Conservation (phyloP, 2,888 invertebrate species). For the Lepidochitona cinerea region DNA sequence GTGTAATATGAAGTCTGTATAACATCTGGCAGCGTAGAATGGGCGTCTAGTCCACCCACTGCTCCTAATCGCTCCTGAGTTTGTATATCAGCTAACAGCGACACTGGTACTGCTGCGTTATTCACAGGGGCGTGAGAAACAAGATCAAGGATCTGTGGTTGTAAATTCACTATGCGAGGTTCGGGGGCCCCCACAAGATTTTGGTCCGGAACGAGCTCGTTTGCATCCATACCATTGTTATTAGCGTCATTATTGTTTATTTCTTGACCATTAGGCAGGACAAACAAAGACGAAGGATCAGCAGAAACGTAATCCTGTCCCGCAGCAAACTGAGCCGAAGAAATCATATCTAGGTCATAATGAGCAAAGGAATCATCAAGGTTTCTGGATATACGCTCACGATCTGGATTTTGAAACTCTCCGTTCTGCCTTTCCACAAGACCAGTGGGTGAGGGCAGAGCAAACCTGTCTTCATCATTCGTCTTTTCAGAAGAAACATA, state of each 20-base stretch:
- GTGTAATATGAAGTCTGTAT: conserved; percentile 26
- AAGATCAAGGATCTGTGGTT: not conserved
- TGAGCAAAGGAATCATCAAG: not conserved
- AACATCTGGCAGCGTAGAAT: conserved; percentile 16
- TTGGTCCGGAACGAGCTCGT: not conserved
- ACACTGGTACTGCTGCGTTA: not conserved
- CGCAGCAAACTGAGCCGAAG: not conserved
- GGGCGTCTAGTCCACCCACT: not conserved
- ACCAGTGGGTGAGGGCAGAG: not conserved
- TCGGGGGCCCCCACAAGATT: not conserved
- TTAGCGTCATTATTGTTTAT: conserved; percentile 6
- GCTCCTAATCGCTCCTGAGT: not conserved
- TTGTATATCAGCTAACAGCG: not conserved
- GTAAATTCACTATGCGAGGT: not conserved
- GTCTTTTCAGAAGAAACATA: not conserved
- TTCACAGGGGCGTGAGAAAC: not conserved
- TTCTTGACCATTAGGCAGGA: not conserved
- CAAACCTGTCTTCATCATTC: not conserved
- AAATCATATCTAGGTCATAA: not conserved
- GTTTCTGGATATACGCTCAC: not conserved
- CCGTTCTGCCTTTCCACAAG: not conserved
- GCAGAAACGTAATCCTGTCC: not conserved
- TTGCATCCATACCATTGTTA: not conserved
- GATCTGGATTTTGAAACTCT: not conserved
- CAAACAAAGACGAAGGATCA: not conserved